Evolutionary conservation across 2,888 invertebrate species (phyloP), one percentile per base, ranked within the genome.

Genomic region (Lasiommata megera): DNA sequence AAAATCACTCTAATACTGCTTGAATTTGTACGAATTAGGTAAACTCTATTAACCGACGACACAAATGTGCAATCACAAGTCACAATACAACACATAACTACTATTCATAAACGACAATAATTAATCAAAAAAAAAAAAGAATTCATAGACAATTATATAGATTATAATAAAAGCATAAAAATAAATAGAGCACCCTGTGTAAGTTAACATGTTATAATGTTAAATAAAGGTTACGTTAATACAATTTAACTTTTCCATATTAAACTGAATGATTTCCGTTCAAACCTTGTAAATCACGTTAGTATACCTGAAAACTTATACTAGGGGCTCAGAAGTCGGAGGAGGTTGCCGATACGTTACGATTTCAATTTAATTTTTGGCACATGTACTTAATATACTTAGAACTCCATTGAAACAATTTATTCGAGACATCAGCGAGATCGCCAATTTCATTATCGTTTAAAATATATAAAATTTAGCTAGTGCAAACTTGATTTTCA

Each of bases 1-100:
- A 88, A 52, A 90, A 90, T 89, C 89, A 89, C 88, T 86, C 83
- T 90, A 90, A 90, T 90, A 90, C 90, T 90, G 89, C 87, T 46
- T 82, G 82, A 82, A 86, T 90, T 89, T 90, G 90, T 89, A 90
- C 90, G 84, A 87, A 88, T 86, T 84, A 85, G 84, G 85, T 86
- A 85, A 85, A 80, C 76, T 79, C 79, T 67, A 67, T 58, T 64
- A 44, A 66, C 75, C 70, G 73, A 74, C 76, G 79, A 82, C 77
- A 74, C 76, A 9, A 80, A 77, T 76, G 68, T 77, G 74, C 73
- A 74, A 77, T 79, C 77, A 77, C 80, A 74, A 77, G 76, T 80
- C 79, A 80, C 79, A 78, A 80, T 77, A 80, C 75, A 76, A 66
- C 59, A 63, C 50, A 50, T 29, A 46, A 58, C 58, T 61, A 64